Conservation (phyloP, 2,888 invertebrate genomes). For the Callyntrura guangdongensis region DNA sequence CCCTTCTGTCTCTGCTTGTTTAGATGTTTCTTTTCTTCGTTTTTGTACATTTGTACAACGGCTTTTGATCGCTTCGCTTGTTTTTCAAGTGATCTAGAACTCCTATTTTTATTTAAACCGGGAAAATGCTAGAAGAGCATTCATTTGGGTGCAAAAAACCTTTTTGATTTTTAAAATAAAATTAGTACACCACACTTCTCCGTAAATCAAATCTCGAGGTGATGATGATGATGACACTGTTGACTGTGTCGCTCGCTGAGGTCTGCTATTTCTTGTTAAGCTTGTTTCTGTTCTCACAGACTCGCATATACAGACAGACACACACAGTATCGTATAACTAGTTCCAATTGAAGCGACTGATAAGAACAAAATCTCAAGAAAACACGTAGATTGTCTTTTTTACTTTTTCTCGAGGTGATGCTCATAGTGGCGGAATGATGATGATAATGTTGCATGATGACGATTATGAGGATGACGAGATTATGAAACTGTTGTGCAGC, state of each 20-base stretch:
- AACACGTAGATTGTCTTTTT: slow-evolving; percentile 61
- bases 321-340: background rate
- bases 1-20: background rate
- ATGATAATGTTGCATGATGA: slow-evolving; percentile 4
- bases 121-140: slow-evolving; percentile 2
- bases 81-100: slow-evolving; percentile 46
- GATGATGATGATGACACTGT: slow-evolving; percentile 56
- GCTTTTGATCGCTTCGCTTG: slow-evolving; percentile 8
- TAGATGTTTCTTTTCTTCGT: background rate
- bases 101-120: slow-evolving; percentile 8
- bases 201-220: slow-evolving; percentile 57
- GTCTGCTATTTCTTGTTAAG: slow-evolving; percentile 9
- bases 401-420: slow-evolving; percentile 32
- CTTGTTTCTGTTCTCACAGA: background rate
- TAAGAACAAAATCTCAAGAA: slow-evolving; percentile 45
- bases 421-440: background rate
- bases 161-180: slow-evolving; percentile 42
- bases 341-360: slow-evolving; percentile 10
- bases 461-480: slow-evolving; percentile 56
- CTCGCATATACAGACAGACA: no score
- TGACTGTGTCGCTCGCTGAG: slow-evolving; percentile 29
- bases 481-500: slow-evolving; percentile 68
- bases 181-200: slow-evolving; percentile 33
- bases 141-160: slow-evolving; percentile 24
- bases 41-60: slow-evolving; percentile 10